Conservation (phyloP, 1,140 invertebrate species). For the Rhagoletis zephyria region DNA sequence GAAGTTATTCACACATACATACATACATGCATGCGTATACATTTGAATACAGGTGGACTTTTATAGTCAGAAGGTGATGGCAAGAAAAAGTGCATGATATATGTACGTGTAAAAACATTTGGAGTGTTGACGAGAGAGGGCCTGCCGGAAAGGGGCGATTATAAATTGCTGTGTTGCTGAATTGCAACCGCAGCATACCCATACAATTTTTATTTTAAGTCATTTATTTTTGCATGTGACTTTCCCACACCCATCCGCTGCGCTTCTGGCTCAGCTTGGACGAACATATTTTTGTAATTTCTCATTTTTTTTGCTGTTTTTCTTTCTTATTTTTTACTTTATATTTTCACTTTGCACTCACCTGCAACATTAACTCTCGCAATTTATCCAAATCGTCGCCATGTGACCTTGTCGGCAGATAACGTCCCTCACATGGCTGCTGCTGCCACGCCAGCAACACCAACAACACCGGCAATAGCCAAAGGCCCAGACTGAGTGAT, state of each 20-base stretch:
- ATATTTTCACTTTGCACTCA: constrained; percentile 69
- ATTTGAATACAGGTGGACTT: not conserved
- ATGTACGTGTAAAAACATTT: not conserved
- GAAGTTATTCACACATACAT: not conserved
- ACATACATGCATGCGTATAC: not conserved
- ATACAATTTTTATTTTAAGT: not conserved
- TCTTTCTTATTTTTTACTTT: not conserved
- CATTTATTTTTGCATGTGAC: not conserved
- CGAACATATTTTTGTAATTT: not conserved
- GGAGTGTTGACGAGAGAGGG: not conserved
- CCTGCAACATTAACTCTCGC: constrained; percentile 76
- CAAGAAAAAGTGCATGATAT: not conserved
- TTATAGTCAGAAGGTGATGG: not conserved
- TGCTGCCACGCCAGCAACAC: constrained; percentile 63
- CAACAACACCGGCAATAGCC: constrained; percentile 54
- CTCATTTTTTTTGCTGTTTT: not conserved
- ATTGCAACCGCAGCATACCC: too few relatives aligned
- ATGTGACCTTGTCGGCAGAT: constrained; percentile 76
- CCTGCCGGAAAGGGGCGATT: too few relatives aligned
- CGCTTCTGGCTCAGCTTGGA: not conserved
- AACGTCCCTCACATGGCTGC: constrained; percentile 74
- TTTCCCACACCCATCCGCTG: not conserved
- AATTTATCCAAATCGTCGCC: constrained; percentile 76
- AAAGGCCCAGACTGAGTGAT: constrained; percentile 52
- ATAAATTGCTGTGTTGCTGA: not conserved